Percentiles rank a stretch among this genome's conserved stretches.
phyloP scores from a whole-genome alignment of 2,888 invertebrate species.

The Acleris emargana region DNA sequence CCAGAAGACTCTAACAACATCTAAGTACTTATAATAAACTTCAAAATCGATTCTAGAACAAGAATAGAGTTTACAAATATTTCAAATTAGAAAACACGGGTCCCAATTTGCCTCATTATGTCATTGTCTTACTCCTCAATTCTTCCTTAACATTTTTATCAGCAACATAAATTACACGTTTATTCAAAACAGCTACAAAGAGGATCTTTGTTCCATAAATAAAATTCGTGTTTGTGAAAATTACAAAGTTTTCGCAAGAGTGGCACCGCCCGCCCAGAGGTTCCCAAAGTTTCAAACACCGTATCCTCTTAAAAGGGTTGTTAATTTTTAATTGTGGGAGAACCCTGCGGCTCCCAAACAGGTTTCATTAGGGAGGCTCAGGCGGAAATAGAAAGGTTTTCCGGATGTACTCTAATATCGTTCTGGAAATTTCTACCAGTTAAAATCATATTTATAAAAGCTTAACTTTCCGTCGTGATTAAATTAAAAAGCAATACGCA shows the following conservation, averaged over 20 bases:
- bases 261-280: constrained; percentile 11
- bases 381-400: constrained; percentile 12
- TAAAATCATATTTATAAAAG: no score
- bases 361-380: constrained; percentile 15
- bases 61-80: no score
- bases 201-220: constrained; percentile 3
- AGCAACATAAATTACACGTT: not conserved
- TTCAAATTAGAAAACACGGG: no score
- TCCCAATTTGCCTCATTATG: no score
- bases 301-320: constrained; percentile 31
- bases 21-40: no score
- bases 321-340: constrained; percentile 35
- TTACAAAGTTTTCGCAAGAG: constrained; percentile 13
- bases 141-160: no score
- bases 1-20: no score
- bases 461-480: no score
- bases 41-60: no score
- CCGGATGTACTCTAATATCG: constrained; percentile 1
- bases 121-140: no score
- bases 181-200: not conserved
- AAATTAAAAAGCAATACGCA: no score
- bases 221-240: not conserved
- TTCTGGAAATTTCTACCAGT: not conserved
- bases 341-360: constrained; percentile 22
- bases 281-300: constrained; percentile 20